Conservation (phyloP, 2,888 invertebrate species). For the Lasioglossum zephyrum region DNA sequence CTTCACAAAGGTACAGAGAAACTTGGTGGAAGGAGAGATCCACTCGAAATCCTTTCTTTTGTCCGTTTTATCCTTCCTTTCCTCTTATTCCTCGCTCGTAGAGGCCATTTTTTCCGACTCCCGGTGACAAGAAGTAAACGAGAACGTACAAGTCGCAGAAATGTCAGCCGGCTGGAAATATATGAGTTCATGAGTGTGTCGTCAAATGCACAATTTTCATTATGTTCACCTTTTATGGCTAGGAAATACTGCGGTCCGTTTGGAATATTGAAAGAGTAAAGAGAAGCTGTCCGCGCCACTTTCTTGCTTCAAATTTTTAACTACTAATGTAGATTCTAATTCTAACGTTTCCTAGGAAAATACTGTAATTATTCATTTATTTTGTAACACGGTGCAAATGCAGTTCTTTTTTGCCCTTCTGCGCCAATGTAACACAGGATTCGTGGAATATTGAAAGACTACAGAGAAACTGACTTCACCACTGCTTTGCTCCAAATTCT, state of each 20-base stretch:
- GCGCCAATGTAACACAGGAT: too few species aligned
- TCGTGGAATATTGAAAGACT: neutral
- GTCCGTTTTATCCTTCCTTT: conserved; percentile 16
- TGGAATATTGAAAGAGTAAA: neutral
- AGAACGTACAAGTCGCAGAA: conserved; percentile 54
- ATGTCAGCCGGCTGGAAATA: conserved; percentile 38
- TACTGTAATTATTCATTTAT: neutral
- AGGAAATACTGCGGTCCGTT: neutral
- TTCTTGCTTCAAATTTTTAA: neutral
- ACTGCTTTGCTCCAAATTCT: neutral
- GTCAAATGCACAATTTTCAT: conserved; percentile 25
- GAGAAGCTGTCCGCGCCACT: neutral
- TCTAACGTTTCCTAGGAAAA: neutral
- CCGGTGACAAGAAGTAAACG: conserved; percentile 58
- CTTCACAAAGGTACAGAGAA: neutral
- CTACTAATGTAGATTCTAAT: neutral
- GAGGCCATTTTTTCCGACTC: conserved; percentile 48
- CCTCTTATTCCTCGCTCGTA: conserved; percentile 14
- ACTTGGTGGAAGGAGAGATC: conserved; percentile 33
- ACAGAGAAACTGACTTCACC: neutral
- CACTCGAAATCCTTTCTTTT: conserved; percentile 13
- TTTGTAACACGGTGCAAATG: neutral
- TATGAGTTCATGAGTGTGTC: conserved; percentile 32
- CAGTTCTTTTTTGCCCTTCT: too few species aligned
- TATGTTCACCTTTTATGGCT: neutral